phyloP scores from a whole-genome alignment of 2,888 invertebrate genomes.

The Cephalotes varians region DNA sequence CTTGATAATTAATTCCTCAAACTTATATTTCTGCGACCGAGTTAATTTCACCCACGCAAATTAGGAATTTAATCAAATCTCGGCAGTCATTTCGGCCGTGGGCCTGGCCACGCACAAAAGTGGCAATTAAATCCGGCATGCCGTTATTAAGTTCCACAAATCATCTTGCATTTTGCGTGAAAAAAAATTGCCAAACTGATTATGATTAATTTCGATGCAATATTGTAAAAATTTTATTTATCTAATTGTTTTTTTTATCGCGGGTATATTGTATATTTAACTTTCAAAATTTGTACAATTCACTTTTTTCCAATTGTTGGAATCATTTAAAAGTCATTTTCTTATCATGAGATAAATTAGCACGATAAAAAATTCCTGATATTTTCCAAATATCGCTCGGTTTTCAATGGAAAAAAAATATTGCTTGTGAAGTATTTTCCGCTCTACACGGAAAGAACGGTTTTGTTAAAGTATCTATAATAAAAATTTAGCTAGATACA shows the following conservation, averaged over 20 bases:
- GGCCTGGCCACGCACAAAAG: slow-evolving; percentile 55
- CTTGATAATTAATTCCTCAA: slow-evolving; percentile 70
- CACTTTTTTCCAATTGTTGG: neutral
- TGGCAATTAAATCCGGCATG: slow-evolving; percentile 62
- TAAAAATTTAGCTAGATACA: too few species aligned
- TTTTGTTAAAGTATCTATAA: too few species aligned
- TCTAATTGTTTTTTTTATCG: neutral
- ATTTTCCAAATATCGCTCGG: neutral
- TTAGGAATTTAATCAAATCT: slow-evolving; percentile 72
- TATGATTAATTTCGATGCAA: slow-evolving; percentile 4
- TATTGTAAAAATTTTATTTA: neutral
- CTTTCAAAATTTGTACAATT: neutral
- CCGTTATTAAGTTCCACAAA: slow-evolving; percentile 63
- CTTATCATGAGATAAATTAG: neutral
- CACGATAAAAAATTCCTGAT: neutral
- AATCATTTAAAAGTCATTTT: neutral
- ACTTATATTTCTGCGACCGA: slow-evolving; percentile 67
- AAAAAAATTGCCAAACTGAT: slow-evolving; percentile 9
- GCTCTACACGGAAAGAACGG: too few species aligned
- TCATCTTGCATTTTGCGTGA: slow-evolving; percentile 25
- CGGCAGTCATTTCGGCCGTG: slow-evolving; percentile 48
- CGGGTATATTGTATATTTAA: neutral
- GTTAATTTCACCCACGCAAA: slow-evolving; percentile 70
- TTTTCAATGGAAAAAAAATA: neutral
- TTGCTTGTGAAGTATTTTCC: neutral